Conservation (phyloP, 1,140 invertebrate genomes). For the Solenopsis invicta region DNA sequence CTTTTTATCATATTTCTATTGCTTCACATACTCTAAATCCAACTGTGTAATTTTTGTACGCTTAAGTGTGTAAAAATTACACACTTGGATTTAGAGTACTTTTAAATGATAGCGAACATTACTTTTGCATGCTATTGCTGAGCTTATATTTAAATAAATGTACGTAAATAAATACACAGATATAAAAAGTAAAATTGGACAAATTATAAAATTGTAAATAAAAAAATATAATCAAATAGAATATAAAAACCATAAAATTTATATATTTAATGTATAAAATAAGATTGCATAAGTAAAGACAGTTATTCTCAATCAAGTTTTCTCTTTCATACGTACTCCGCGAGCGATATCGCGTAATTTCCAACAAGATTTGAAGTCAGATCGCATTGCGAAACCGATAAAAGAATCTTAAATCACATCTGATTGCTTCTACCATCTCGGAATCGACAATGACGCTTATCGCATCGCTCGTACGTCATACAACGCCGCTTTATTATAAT, state of each 20-base stretch:
- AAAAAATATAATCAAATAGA: background rate
- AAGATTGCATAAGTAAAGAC: background rate
- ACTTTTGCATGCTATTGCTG: background rate
- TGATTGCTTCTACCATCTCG: background rate
- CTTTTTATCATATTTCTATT: background rate
- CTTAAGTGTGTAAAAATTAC: too few species aligned
- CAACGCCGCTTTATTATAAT: constrained; percentile 80
- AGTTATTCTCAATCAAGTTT: constrained; percentile 5
- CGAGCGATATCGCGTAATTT: background rate
- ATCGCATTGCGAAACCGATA: constrained; percentile 7
- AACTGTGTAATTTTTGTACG: too few species aligned
- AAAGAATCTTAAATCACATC: constrained; percentile 35
- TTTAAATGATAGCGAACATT: background rate
- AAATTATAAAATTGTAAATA: background rate
- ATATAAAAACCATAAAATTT: background rate
- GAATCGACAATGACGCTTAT: constrained; percentile 53
- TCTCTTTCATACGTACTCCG: background rate
- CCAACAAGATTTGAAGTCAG: background rate
- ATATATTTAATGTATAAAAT: background rate
- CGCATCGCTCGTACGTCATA: constrained; percentile 30
- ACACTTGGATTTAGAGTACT: too few species aligned
- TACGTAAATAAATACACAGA: background rate
- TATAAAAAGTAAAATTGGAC: background rate
- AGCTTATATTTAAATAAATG: background rate
- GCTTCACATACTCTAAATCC: background rate